Base-by-base conservation (phyloP, 2,113 vertebrate genomes). In the Neolamprologus caudopunctatus region DNA sequence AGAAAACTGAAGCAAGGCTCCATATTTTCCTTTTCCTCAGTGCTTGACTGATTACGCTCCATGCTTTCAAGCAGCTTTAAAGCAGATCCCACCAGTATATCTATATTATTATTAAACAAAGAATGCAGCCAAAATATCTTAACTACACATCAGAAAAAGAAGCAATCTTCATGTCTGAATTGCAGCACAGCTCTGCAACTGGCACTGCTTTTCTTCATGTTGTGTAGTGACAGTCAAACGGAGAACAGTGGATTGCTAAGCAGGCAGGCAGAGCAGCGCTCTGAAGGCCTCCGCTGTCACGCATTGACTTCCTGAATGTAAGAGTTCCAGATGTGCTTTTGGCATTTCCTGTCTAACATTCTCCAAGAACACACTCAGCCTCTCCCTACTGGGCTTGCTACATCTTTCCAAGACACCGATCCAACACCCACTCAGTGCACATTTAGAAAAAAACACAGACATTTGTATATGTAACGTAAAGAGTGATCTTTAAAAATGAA, bases 291-390 rank as follows among this genome's bases (percentile, higher is more conserved):
- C 89, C 4, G 75, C 93, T 95, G 95, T 96, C 95, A 95, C 92
- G 90, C 90, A 93, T 82, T 83, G 85, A 95, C 94, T 96, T 96
- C 95, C 95, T 95, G 95, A 92, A 95, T 94, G 92, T 95, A 95
- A 94, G 93, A 95, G 94, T 95, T 96, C 95, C 95, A 96, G 95
- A 96, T 96, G 95, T 96, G 94, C 95, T 94, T 94, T 94, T 91
- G 95, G 95, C 94, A 96, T 96, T 96, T 95, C 95, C 95, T 96
- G 95, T 93, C 93, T 35, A 87, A 93, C 91, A 92, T 94, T 94
- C 95, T 96, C 95, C 93, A 95, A 93, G 91, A 95, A 96, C 94
- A 92, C 89, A 93, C 83, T 94, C 93, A 89, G 89, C 93, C 87
- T 95, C 93, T 94, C 92, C 90, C 92, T 87, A 75, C 88, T 92